Base-by-base conservation (phyloP, 2,797 vertebrate species). In the Nasua narica region DNA sequence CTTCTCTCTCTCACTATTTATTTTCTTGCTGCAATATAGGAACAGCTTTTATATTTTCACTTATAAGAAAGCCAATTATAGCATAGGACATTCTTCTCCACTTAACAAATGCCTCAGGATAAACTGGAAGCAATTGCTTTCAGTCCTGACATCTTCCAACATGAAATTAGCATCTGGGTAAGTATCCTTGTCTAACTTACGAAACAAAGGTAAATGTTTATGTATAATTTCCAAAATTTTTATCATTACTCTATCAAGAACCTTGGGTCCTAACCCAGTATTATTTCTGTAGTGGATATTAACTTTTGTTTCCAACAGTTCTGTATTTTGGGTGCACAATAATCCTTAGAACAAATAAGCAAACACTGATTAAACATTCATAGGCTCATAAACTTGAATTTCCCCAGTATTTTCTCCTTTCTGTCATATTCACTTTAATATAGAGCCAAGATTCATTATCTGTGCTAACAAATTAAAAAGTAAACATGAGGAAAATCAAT, bases 71-170 rank as follows among this genome's bases (percentile, higher is more conserved):
- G 65, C 5, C 25, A 69, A 5, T 52, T 67, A 69, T 19, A 40
- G 7, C 48, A 82, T 1, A 43, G 7, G 37, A 4, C 23, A 78
- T 77, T 91, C 25, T 76, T 62, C 27, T 89, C 29, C 77, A 35
- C 78, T 90, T 92, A 97, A 94, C 16, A 82, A 90, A 70, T 69
- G 29, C 18, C 27, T 85, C 81, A 91, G 52, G 29, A 87, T 62
- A 91, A 92, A 76, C 15, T 50, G 27, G 18, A 83, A 56, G 25
- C 5, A 78, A 88, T 54, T 60, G 29, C 72, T 93, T 86, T 94
- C 27, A 54, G 3, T 29, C 56, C 67, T 48, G 79, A n/a, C 23
- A 65, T 46, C 27, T 76, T 88, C 29, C 85, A 83, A 88, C 16
- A 90, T n/a, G 29, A 94, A 52, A 79, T 91, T 56, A n/a, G 8